Evolutionary conservation across 2,113 vertebrate species (phyloP), one percentile per base, ranked within the genome.

Genomic region (Hydropotes inermis): DNA sequence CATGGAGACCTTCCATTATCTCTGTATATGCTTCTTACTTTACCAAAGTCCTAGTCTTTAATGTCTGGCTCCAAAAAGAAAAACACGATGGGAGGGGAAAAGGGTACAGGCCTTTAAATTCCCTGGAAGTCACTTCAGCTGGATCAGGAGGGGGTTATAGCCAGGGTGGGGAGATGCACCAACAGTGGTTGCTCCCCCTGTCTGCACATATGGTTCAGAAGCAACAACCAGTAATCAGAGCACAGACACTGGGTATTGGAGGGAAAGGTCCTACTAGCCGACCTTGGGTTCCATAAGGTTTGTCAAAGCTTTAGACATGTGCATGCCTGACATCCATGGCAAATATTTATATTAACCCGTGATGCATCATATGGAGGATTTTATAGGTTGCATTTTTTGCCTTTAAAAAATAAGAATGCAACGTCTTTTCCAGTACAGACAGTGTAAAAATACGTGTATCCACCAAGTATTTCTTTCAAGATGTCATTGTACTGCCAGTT

Each of bases 131-230:
- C 76, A 79, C 27, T 47, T 79, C 76, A 79, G 43, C 76, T 47
- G 39, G 27, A 47, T 28, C 14, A 43, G 27, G 39, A 47, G 7
- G 27, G 76, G 25, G 8, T 5, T 79, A 28, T 9, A 47, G 27
- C 7, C 0, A 2, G 1, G 15, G 7, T 47, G 43, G 14, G 14
- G 43, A 30, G 76, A 16, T 8, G 7, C 2, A 79, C 3, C 27
- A 30, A 79, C 43, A 79, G 64, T 19, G 16, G 8, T 0, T 67
- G 2, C 14, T 17, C 15, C 14, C 15, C 6, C 7, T 30, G 43
- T 70, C 19, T 47, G 14, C 43, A 47, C 1, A 1, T 79, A 15
- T 47, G 76, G 15, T 17, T 79, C 27, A 47, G 23, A 30, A 17
- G 76, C 14, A 47, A 6, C 0, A 47, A 4, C 17, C 43, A 28